phyloP scores from a whole-genome alignment of 2,888 invertebrate genomes.

The Athalia rosae region DNA sequence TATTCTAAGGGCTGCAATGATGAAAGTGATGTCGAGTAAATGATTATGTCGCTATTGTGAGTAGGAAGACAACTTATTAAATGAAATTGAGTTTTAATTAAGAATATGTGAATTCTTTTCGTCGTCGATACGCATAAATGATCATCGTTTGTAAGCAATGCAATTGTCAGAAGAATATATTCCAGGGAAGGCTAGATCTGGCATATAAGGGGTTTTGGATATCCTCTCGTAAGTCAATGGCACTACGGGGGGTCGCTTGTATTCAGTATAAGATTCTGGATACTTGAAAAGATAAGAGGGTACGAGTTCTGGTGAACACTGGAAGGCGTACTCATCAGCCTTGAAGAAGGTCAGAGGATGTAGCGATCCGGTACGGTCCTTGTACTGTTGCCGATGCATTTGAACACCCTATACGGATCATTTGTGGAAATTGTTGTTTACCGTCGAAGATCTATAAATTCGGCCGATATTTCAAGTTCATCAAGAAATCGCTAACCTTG shows the following conservation, averaged over 20 bases:
- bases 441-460: background rate
- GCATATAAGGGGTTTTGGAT: conserved; percentile 75
- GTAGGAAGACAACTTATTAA: too few relatives aligned
- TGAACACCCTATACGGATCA: conserved; percentile 75
- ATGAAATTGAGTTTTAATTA: too few relatives aligned
- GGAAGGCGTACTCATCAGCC: conserved; percentile 74
- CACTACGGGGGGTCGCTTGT: conserved; percentile 78
- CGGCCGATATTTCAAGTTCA: conserved; percentile 4
- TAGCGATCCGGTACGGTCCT: conserved; percentile 76
- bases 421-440: background rate
- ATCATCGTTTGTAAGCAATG: conserved; percentile 74
- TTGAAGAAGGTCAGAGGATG: conserved; percentile 79
- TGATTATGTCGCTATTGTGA: too few relatives aligned
- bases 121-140: background rate
- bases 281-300: conserved; percentile 70
- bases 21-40: too few relatives aligned
- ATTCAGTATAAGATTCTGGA: conserved; percentile 77
- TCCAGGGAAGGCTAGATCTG: conserved; percentile 77
- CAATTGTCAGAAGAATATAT: conserved; percentile 77
- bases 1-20: too few relatives aligned
- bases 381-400: conserved; percentile 79
- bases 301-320: conserved; percentile 76
- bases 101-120: background rate
- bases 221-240: conserved; percentile 76
- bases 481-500: conserved; percentile 62